Evolutionary conservation across 1,140 invertebrate genomes (phyloP).

Genomic region (Drepana arcuata): DNA sequence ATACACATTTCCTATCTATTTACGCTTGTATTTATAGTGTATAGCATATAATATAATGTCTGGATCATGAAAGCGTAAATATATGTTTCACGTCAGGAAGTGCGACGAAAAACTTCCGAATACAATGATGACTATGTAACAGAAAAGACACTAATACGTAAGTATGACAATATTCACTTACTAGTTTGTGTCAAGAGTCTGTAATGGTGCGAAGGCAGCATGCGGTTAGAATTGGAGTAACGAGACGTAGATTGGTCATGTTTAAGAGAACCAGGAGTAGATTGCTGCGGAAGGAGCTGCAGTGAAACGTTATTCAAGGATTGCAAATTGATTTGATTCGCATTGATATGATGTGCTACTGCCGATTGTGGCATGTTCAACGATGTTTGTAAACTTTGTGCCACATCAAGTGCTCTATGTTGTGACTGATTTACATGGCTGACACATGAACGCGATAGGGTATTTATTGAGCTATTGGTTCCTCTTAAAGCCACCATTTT

Average conservation of each 20-base stretch:
- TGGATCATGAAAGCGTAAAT: too few relatives aligned
- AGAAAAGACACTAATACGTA: too few relatives aligned
- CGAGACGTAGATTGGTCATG: slow-evolving; percentile 38
- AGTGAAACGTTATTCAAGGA: slow-evolving; percentile 32
- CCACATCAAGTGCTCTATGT: slow-evolving; percentile 24
- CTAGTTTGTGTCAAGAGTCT: slow-evolving; percentile 43
- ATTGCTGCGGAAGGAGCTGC: slow-evolving; percentile 38
- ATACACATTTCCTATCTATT: too few relatives aligned
- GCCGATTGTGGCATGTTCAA: slow-evolving; percentile 35
- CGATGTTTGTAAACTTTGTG: slow-evolving; percentile 34
- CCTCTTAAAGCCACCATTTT: slow-evolving; percentile 60
- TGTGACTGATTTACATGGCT: slow-evolving; percentile 31
- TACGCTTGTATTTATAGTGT: too few relatives aligned
- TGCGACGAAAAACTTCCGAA: too few relatives aligned
- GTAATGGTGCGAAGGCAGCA: slow-evolving; percentile 46
- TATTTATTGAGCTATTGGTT: slow-evolving; percentile 37
- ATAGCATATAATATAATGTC: too few relatives aligned
- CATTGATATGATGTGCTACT: slow-evolving; percentile 26
- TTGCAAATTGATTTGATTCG: slow-evolving; percentile 33
- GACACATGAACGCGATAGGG: slow-evolving; percentile 32
- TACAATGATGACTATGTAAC: too few relatives aligned
- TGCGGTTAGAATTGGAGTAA: slow-evolving; percentile 41
- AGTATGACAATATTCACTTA: slow-evolving; percentile 47
- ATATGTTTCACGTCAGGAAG: too few relatives aligned
- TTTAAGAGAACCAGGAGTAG: slow-evolving; percentile 28